These are phyloP conservation scores for Harpagus bidentatus DNA, from an alignment of 2,113 vertebrate species.

Conservation along the genomic window DNA sequence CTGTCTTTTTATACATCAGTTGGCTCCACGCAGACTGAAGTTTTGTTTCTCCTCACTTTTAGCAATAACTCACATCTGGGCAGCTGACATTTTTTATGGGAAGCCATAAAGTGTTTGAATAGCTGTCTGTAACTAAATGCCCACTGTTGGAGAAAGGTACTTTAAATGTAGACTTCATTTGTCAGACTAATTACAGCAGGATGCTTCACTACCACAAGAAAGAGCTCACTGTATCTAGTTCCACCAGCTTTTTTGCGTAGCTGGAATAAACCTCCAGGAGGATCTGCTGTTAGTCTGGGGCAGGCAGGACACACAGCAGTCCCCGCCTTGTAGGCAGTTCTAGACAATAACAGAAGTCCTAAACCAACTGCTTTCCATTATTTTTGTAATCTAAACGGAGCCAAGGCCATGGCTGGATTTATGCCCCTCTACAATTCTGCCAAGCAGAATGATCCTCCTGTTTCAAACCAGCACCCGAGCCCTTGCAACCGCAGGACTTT, in stretches of 20 bases:
- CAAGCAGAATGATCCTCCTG: not conserved
- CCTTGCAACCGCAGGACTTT: rapidly evolving
- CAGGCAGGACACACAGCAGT: not conserved
- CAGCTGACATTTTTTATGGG: not conserved
- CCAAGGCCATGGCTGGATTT: not conserved
- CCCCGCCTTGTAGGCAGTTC: not conserved
- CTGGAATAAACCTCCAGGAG: not conserved
- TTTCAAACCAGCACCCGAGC: not conserved
- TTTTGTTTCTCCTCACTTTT: not conserved
- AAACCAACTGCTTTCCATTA: not conserved
- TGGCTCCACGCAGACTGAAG: not conserved
- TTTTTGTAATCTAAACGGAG: not conserved
- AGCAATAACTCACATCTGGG: not conserved
- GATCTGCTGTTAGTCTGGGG: not conserved
- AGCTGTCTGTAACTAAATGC: not conserved
- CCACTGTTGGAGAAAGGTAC: not conserved
- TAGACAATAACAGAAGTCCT: not conserved
- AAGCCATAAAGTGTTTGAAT: not conserved
- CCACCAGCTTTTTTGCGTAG: not conserved
- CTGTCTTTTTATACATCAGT: not conserved
- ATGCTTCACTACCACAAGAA: not conserved
- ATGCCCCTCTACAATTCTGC: not conserved
- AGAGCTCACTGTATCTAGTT: not conserved
- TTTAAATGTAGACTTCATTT: not conserved
- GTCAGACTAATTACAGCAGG: not conserved